Evolutionary conservation across 2,797 vertebrate species (phyloP).

Genomic region (Syncerus caffer): DNA sequence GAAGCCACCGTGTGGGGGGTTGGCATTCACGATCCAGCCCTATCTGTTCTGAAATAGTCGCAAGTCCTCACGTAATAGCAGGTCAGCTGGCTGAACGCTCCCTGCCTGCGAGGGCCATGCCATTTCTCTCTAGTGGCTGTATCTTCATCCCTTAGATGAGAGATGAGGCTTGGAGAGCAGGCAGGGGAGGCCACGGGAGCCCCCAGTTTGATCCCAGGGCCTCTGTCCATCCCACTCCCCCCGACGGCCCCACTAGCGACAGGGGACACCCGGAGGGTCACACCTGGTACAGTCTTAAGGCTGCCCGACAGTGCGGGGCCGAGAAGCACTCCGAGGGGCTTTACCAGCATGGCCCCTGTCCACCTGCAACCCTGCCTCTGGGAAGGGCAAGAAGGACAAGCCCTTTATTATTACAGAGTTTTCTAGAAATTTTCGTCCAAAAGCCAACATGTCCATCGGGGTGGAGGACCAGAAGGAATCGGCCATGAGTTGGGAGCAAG

Average conservation of each 20-base stretch:
- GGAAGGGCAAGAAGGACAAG: background rate
- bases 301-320: accelerated
- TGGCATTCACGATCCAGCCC: accelerated
- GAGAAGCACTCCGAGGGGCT: accelerated
- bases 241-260: accelerated
- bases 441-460: accelerated
- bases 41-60: background rate
- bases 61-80: accelerated
- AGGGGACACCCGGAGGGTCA: background rate
- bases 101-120: accelerated
- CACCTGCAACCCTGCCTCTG: accelerated
- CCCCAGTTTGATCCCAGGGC: accelerated
- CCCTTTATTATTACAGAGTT: background rate
- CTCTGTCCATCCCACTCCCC: background rate
- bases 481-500: accelerated
- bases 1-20: accelerated
- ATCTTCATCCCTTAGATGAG: background rate
- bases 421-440: background rate
- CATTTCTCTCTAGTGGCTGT: accelerated
- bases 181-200: accelerated
- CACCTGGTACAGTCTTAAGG: background rate
- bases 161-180: accelerated
- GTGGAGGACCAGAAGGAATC: accelerated
- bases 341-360: accelerated
- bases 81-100: accelerated